Conservation (phyloP, 2,888 invertebrate species). For the Paralinhomoeus sp. region DNA sequence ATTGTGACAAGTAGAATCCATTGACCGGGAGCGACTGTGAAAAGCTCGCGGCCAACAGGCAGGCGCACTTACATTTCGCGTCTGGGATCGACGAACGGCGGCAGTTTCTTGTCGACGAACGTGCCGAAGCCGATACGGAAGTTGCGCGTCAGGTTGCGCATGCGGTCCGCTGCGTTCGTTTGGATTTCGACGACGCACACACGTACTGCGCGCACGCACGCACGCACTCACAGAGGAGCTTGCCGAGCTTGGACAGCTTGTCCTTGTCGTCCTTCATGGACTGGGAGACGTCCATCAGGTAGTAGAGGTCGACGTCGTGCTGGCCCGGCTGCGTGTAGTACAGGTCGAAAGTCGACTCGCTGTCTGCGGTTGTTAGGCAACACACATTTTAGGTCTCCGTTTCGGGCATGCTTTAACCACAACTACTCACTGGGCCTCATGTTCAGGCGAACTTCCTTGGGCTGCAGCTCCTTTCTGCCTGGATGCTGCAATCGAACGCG, state of each 20-base stretch:
- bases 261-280: slow-evolving; percentile 97
- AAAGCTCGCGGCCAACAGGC: neutral
- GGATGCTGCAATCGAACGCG: too few species aligned
- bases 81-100: slow-evolving; percentile 83
- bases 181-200: too few species aligned
- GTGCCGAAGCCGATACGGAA: slow-evolving; percentile 47
- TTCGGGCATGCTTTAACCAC: too few species aligned
- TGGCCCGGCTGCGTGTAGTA: slow-evolving; percentile 48
- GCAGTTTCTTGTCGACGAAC: slow-evolving; percentile 65
- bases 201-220: too few species aligned
- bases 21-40: too few species aligned
- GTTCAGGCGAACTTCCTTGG: too few species aligned
- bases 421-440: too few species aligned
- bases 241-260: slow-evolving; percentile 49
- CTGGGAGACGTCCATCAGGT: slow-evolving; percentile 93
- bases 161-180: slow-evolving; percentile 32
- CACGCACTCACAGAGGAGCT: slow-evolving; percentile 27
- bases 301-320: slow-evolving; percentile 94
- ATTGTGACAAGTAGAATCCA: too few species aligned
- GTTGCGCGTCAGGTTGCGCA: slow-evolving; percentile 72
- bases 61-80: slow-evolving; percentile 39
- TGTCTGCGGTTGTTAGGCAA: too few species aligned
- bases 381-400: neutral
- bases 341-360: slow-evolving; percentile 28
- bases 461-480: too few species aligned